Conservation (phyloP, 2,888 invertebrate species). For the Drosophila dives region DNA sequence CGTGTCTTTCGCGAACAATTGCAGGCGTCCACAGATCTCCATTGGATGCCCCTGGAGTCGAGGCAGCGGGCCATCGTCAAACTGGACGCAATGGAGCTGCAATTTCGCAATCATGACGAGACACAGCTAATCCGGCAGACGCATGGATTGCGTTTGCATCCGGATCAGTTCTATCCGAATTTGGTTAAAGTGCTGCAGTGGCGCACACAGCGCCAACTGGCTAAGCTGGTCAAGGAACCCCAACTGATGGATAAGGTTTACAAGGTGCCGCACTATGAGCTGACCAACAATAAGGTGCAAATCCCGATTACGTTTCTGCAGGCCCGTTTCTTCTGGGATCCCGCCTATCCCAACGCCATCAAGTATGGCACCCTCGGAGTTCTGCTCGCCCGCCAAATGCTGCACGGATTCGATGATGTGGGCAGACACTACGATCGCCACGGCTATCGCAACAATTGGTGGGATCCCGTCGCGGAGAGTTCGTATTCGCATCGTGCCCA, state of each 20-base stretch:
- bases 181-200: constrained; percentile 75
- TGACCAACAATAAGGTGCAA: constrained; percentile 74
- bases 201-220: constrained; percentile 65
- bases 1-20: constrained; percentile 77
- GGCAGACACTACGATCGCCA: constrained; percentile 79
- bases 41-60: constrained; percentile 74
- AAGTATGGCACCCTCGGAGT: constrained; percentile 81
- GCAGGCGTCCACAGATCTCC: constrained; percentile 70
- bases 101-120: constrained; percentile 69
- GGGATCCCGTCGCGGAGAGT: constrained; percentile 72
- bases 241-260: constrained; percentile 58
- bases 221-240: constrained; percentile 68
- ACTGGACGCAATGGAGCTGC: constrained; percentile 72
- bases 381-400: constrained; percentile 80
- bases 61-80: constrained; percentile 76
- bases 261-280: constrained; percentile 73
- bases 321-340: constrained; percentile 82
- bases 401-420: constrained; percentile 80
- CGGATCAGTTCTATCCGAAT: constrained; percentile 73
- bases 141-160: constrained; percentile 55
- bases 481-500: constrained; percentile 67
- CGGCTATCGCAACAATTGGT: constrained; percentile 80
- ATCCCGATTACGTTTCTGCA: constrained; percentile 81
- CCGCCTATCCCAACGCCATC: constrained; percentile 77
- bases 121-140: constrained; percentile 59